Base-by-base conservation (phyloP, 2,888 invertebrate species). In the Alcis repandata region DNA sequence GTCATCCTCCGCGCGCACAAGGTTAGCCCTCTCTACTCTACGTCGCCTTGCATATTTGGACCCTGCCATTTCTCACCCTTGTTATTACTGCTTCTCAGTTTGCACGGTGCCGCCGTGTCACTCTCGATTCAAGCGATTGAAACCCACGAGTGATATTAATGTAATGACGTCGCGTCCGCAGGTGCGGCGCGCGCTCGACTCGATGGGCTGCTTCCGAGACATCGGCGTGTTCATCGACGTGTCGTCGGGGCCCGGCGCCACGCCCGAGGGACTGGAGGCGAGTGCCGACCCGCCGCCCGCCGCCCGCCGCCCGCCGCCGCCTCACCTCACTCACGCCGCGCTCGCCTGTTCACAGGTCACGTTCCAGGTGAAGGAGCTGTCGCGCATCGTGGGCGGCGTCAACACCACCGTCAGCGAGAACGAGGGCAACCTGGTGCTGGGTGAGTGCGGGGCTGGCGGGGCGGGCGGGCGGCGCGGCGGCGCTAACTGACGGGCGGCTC, bases 351-450 rank as follows among this genome's bases (percentile, higher is more conserved):
- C 17, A 53, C 88, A 97, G 95, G 96, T 98, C 40, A 97, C 97
- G 19, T 98, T 98, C 82, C 95, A 96, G 73, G 98, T 98, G 43
- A 94, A 95, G 59, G 99, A 99, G 89, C 85, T 96, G 73, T 96
- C 96, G 15, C 93, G 97, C n/a, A 84, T 98, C 20, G 95, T 96
- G 59, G 99, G 98, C 17, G 97, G 97, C 0, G 94, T 98, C 40
- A 97, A 96, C 79, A 98, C 98, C 0, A 95, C 97, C 72, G 96
- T 98, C 67, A 98, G 98, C 22, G 97, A 98, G 83, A 98, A 98
- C 84, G 98, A 99, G 84, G 98, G 98, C 1, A 97, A 97, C 20
- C 85, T 98, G 33, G 95, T 96, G 20, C 87, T 97, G 11, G 96
- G 94, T 92, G 60, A 79, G 87, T 75, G 9, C 32, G 20, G 13